Conservation (phyloP, 2,888 invertebrate genomes). For the Melinaea marsaeus region DNA sequence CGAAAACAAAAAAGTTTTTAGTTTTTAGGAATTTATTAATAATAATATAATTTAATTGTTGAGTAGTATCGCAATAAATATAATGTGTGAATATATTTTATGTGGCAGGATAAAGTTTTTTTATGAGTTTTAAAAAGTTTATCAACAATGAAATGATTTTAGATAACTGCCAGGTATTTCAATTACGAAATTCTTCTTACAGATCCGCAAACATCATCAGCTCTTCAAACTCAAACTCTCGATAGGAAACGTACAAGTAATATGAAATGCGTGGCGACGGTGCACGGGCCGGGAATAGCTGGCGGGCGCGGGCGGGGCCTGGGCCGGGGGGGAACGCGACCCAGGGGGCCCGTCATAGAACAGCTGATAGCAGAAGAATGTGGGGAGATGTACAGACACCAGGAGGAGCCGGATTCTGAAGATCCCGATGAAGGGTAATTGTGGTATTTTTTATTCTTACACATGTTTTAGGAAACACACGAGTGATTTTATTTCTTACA, state of each 20-base stretch:
- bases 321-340: conserved; percentile 46
- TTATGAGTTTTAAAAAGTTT: no score
- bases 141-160: no score
- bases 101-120: no score
- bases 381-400: conserved; percentile 63
- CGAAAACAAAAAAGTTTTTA: no score
- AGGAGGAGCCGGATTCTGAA: conserved; percentile 79
- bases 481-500: no score
- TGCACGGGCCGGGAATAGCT: conserved; percentile 59
- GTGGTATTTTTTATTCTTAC: no score
- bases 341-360: conserved; percentile 63
- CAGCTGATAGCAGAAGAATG: conserved; percentile 71
- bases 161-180: no score
- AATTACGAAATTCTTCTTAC: conserved; percentile 23
- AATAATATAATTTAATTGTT: no score
- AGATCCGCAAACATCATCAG: conserved; percentile 73
- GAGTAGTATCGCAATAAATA: no score
- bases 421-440: conserved; percentile 75
- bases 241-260: conserved; percentile 57
- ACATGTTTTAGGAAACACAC: no score
- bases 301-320: conserved; percentile 46
- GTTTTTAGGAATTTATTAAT: no score
- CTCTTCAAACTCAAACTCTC: conserved; percentile 69
- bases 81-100: no score
- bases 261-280: conserved; percentile 66